phyloP scores from a whole-genome alignment of 2,888 invertebrate genomes.

The Xanthia togata region DNA sequence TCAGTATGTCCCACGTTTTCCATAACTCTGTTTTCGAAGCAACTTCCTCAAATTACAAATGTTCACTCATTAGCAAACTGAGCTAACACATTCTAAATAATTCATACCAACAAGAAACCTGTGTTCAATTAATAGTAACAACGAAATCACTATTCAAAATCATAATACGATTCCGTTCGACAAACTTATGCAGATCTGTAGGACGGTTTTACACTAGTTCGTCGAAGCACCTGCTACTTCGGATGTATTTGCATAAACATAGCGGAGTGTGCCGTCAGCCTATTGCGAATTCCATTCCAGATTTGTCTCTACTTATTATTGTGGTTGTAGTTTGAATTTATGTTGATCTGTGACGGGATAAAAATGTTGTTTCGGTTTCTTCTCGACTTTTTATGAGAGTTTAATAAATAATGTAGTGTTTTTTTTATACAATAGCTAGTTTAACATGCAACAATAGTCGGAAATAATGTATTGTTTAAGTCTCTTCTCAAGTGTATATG shows the following conservation, averaged over 20 bases:
- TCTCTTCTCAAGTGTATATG: not conserved
- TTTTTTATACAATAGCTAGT: slow-evolving; percentile 3
- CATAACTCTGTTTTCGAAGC: not conserved
- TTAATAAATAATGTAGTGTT: slow-evolving; percentile 21
- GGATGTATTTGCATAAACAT: slow-evolving; percentile 62
- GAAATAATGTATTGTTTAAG: not conserved
- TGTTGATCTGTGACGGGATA: slow-evolving; percentile 45
- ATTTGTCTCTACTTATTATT: slow-evolving; percentile 62
- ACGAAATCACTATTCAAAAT: slow-evolving; percentile 62
- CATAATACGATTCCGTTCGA: slow-evolving; percentile 61
- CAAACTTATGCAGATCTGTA: slow-evolving; percentile 70
- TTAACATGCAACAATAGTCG: not conserved
- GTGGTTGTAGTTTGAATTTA: slow-evolving; percentile 46
- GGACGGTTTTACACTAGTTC: slow-evolving; percentile 60
- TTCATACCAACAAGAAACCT: slow-evolving; percentile 57
- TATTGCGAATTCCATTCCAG: slow-evolving; percentile 51
- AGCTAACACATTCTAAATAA: slow-evolving; percentile 45
- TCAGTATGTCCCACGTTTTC: not conserved
- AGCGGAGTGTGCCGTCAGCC: slow-evolving; percentile 54
- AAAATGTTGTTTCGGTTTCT: slow-evolving; percentile 29
- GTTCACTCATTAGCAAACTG: not conserved
- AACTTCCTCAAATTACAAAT: not conserved
- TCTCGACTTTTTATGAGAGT: slow-evolving; percentile 11
- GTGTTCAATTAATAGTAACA: slow-evolving; percentile 60
- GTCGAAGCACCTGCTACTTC: slow-evolving; percentile 60